phyloP scores from a whole-genome alignment of 2,113 vertebrate genomes.

The Pterocles burchelli region DNA sequence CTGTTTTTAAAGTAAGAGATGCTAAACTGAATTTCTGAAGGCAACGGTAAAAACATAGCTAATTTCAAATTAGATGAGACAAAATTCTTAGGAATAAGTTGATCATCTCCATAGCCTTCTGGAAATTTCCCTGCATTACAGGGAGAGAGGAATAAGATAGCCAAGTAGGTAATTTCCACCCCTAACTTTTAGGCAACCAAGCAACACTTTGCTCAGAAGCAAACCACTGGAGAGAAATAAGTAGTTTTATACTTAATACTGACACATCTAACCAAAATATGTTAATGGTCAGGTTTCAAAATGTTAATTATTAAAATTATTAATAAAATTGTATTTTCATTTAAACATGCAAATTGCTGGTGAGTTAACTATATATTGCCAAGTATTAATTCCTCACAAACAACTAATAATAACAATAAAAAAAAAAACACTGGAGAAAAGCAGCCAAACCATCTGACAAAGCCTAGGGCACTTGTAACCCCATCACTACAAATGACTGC shows the following conservation, averaged over 20 bases:
- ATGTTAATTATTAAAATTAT: background rate
- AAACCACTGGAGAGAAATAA: background rate
- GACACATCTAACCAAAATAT: background rate
- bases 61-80: background rate
- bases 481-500: slow-evolving; percentile 68
- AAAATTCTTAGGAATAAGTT: background rate
- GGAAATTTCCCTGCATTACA: background rate
- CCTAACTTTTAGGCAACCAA: background rate
- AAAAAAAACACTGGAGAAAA: background rate
- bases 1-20: background rate
- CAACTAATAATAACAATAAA: slow-evolving; percentile 13
- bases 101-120: background rate
- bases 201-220: background rate
- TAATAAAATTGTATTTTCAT: background rate
- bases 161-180: background rate
- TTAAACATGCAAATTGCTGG: slow-evolving; percentile 5
- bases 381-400: slow-evolving; percentile 7
- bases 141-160: background rate
- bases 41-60: background rate
- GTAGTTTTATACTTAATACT: background rate
- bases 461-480: slow-evolving; percentile 67
- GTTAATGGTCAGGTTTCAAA: slow-evolving; percentile 12
- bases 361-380: background rate
- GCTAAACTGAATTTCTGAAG: background rate
- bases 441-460: slow-evolving; percentile 71